Evolutionary conservation across 2,113 vertebrate species (phyloP).

Genomic region (Sprattus sprattus): DNA sequence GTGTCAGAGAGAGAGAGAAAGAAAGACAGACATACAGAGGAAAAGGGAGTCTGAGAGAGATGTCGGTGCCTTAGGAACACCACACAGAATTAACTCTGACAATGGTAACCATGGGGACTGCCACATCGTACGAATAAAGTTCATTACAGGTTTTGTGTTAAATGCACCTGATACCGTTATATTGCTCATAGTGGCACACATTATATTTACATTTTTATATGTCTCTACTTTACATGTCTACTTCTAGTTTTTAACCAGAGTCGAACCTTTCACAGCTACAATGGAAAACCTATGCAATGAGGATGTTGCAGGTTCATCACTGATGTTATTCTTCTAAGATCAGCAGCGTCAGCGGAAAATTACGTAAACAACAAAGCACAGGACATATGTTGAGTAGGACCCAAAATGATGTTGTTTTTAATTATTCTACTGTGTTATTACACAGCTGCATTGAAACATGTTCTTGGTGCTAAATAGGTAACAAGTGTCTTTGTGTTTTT

Average conservation of each 20-base stretch:
- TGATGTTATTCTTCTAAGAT: too few relatives aligned
- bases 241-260: neutral
- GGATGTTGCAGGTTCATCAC: too few relatives aligned
- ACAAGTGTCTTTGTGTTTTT: neutral
- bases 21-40: neutral
- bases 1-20: conserved; percentile 5
- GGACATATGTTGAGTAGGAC: too few relatives aligned
- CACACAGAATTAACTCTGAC: neutral
- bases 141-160: neutral
- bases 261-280: neutral
- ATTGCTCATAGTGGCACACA: neutral
- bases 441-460: neutral
- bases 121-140: neutral
- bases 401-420: too few relatives aligned
- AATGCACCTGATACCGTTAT: neutral
- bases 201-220: neutral
- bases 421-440: too few relatives aligned
- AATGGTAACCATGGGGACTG: conserved; percentile 11
- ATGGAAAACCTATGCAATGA: neutral
- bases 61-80: neutral
- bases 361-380: too few relatives aligned
- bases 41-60: neutral
- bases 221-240: neutral
- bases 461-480: neutral
- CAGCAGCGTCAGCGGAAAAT: neutral